Evolutionary conservation across 2,113 vertebrate genomes (phyloP).

Genomic region (Syrmaticus mikado): DNA sequence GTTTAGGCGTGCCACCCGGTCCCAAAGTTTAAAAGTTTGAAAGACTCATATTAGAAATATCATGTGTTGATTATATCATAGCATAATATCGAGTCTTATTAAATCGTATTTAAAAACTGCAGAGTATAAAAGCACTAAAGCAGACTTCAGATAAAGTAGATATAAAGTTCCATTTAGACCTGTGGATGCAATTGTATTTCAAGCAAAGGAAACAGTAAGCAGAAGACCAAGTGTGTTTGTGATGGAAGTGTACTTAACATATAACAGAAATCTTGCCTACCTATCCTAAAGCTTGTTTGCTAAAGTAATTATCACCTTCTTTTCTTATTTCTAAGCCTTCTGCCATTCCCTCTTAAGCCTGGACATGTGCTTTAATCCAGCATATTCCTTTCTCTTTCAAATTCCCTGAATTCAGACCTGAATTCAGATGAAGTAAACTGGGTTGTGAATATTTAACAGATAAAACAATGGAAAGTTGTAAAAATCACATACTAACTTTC

Average conservation of each 20-base stretch:
- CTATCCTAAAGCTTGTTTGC: slow-evolving; percentile 26
- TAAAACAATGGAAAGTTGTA: not conserved
- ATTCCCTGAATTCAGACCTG: not conserved
- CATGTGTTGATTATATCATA: not conserved
- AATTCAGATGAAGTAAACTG: not conserved
- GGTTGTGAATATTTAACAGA: not conserved
- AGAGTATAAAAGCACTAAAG: not conserved
- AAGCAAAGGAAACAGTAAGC: not conserved
- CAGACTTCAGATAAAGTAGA: not conserved
- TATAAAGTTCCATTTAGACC: not conserved
- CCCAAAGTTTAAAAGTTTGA: not conserved
- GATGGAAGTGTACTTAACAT: slow-evolving; percentile 36
- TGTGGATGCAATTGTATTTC: not conserved
- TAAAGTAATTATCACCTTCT: slow-evolving; percentile 56
- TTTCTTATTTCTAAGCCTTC: slow-evolving; percentile 26
- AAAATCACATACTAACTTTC: not conserved
- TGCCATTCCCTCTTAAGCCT: slow-evolving; percentile 17
- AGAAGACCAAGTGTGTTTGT: not conserved
- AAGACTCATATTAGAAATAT: not conserved
- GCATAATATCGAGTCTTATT: not conserved
- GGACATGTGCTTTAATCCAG: not conserved
- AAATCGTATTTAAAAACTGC: not conserved
- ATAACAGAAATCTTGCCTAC: slow-evolving; percentile 15
- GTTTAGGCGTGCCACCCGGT: no score
- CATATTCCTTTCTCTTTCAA: not conserved